Base-by-base conservation (phyloP, 2,797 vertebrate species). In the Astyanax mexicanus region DNA sequence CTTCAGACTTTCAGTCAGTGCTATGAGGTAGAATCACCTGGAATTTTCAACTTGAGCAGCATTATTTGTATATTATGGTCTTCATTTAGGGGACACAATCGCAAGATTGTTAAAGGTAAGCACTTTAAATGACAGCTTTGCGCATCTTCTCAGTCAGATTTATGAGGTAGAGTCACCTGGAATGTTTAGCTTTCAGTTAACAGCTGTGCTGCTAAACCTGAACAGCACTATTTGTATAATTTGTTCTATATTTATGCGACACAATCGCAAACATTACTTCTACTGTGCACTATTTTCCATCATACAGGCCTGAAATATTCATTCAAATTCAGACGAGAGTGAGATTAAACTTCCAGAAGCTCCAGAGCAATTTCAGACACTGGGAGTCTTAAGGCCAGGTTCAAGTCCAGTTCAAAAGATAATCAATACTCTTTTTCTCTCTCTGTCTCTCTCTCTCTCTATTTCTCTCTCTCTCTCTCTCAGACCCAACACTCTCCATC, bases 351-450 rank as follows among this genome's bases (percentile, higher is more conserved):
- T 60, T 11, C 4, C 52, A 49, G 38, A 71, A 71, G 66, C 19
- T 25, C 54, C 29, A 21, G 49, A 21, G 58, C 51, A 64, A 45
- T 70, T 55, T 57, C 42, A 71, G 37, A 58, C 37, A 23, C 44
- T 6, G 12, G 25, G 67, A 17, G 23, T 69, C 27, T 65, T n/a
- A 52, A 25, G 23, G 27, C 69, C 15, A 38, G 57, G 62, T 72
- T 77, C 38, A 58, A 32, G 25, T 35, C 62, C 54, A 64, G 1
- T 71, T 79, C 73, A 49, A 23, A 52, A 67, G 23, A 67, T 65
- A 73, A 69, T 77, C 65, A 15, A 65, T 64, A 57, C 25, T 42
- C 49, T 7, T 29, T 38, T 23, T 38, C 35, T 66, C 25, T 60
- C 55, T 47, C 32, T 38, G 2, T 21, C 65, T 69, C 25, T 13